Base-by-base conservation (phyloP, 1,140 invertebrate species). In the Halyomorpha halys region DNA sequence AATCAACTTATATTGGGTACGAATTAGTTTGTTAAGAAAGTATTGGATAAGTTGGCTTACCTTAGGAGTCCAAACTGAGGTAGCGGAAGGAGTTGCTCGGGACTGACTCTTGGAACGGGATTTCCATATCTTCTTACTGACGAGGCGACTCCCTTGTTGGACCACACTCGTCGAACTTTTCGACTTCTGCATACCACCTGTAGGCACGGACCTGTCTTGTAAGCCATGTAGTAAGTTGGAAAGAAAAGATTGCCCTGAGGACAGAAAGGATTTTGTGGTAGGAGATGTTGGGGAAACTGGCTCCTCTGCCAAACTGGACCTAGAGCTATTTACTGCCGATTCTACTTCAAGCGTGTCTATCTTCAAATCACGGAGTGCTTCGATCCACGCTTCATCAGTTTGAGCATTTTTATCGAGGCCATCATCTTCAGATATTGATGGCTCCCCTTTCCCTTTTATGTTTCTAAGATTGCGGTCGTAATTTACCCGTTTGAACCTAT, bases 161-260 rank as follows among this genome's bases (percentile, higher is more conserved):
- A 90, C 86, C 72, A 91, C 88, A 75, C 85, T 89, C 69, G 87
- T 88, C 65, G 87, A 87, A 11, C 87, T 90, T 72, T 90, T 89
- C 68, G 87, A 90, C 75, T 91, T 91, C 81, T 90, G 87, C 88
- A 91, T 90, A 70, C 69, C 71, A 66, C 70, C 69, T 68, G 70
- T 64, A 47, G 69, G 45, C 47, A 68, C 66, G 54, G 63, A 59
- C 51, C 60, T 66, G 45, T 62, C 62, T 63, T 67, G 68, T 75
- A 79, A 54, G 68, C 81, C 80, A 68, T 84, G 82, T 51, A 86
- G 73, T 67, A 86, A 73, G 68, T 83, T 80, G 70, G 83, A 84
- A 19, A 86, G 73, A 70, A 86, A 85, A 70, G 81, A 84, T 69
- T 85, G 83, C 70, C 79, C 74, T 1, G 75, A 73, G 8, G 70